Base-by-base conservation (phyloP, 2,888 invertebrate species). In the Antheraea yamamai region DNA sequence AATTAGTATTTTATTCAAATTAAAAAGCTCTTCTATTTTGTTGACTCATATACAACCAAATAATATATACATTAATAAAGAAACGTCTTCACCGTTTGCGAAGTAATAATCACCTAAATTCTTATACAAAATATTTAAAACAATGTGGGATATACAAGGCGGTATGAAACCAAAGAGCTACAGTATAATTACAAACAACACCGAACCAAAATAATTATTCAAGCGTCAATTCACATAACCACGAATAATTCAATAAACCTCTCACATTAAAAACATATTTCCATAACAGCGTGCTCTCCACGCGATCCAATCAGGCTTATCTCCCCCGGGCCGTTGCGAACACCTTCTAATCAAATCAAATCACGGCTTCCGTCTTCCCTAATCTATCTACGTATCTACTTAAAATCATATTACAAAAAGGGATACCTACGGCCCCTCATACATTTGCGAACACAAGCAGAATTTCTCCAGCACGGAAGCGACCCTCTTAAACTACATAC, bases 301-400 rank as follows among this genome's bases (percentile, higher is more conserved):
- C 81, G 87, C 91, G 93, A 93, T 93, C 93, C 94, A 93, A 94
- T 95, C 94, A 92, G 86, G 86, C 89, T 93, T 94, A 94, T 94
- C 94, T 93, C 89, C 89, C 91, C 91, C 91, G 85, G 90, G 92
- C 91, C 85, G 84, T 88, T 85, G 88, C 93, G 86, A 93, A 94
- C 94, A 95, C 94, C 94, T 94, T 92, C 94, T 94, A 94, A 95
- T 94, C 94, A 94, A 94, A 95, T 95, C 94, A 94, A 95, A 95
- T 95, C 94, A 89, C 94, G 94, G 93, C 92, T 93, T 94, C 94
- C 92, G 91, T 92, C 93, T 93, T 93, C 91, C 92, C 91, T 93
- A 93, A 95, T 95, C 94, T 94, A 89, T 92, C 90, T 90, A 89
- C 93, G 93, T 93, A 94, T 93, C 94, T 94, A 92, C 91, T 90